Percentiles rank a stretch among this genome's conserved stretches.
phyloP scores from a whole-genome alignment of 2,797 vertebrate genomes.

The Microctenopoma steveboyesi region DNA sequence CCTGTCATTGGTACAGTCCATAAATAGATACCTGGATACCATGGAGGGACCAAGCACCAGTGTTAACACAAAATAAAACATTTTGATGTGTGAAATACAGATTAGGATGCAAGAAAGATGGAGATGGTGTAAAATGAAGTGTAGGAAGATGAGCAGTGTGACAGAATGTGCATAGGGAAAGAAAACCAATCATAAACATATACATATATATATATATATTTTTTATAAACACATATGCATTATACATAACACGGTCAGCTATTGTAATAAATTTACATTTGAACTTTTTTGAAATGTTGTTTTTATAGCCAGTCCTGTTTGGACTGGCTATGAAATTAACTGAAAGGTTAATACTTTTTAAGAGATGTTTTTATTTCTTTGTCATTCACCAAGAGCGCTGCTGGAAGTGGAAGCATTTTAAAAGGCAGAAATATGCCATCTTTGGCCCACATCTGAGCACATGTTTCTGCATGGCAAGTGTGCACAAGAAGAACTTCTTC shows the following conservation, averaged over 20 bases:
- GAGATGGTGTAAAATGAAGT: slow-evolving; percentile 2
- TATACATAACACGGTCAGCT: background rate
- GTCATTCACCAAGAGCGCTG: background rate
- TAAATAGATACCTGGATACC: slow-evolving; percentile 75
- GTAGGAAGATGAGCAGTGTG: slow-evolving; percentile 14
- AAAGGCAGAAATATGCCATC: slow-evolving; percentile 12
- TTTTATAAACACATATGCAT: background rate
- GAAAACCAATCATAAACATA: slow-evolving; percentile 9
- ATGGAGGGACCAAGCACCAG: slow-evolving; percentile 35
- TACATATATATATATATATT: background rate
- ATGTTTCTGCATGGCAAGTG: slow-evolving; percentile 30
- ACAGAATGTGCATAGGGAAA: background rate
- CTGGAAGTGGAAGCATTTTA: slow-evolving; percentile 1
- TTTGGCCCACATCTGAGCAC: slow-evolving; percentile 10
- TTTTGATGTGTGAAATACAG: slow-evolving; percentile 33
- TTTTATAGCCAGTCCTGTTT: background rate
- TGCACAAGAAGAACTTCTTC: slow-evolving; percentile 48
- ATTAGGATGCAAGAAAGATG: slow-evolving; percentile 26
- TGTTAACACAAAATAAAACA: slow-evolving; percentile 44
- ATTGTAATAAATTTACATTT: background rate
- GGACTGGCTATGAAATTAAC: too few species aligned
- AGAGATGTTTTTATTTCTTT: background rate
- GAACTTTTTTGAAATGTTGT: background rate
- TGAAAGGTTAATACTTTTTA: slow-evolving; percentile 21
- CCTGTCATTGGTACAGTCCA: slow-evolving; percentile 67